Percentiles rank a stretch among this genome's conserved stretches.
phyloP scores from a whole-genome alignment of 1,140 invertebrate species.

The Holotrichia oblita region DNA sequence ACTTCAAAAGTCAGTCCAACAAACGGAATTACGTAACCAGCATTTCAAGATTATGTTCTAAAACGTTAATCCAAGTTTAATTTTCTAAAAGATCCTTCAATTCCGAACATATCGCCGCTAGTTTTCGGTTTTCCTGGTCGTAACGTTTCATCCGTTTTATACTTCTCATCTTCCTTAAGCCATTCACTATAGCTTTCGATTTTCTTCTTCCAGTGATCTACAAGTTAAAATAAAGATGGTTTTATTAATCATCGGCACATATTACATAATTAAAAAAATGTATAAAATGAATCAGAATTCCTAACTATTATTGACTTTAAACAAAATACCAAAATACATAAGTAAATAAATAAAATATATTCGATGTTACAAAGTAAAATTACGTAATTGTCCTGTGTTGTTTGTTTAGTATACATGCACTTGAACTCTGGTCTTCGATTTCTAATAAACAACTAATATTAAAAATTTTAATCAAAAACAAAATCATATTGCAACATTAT shows the following conservation, averaged over 20 bases:
- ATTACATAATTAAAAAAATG: not conserved
- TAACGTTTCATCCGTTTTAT: conserved; percentile 66
- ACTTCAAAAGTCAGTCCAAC: not conserved
- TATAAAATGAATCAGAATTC: no score
- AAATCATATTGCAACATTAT: no score
- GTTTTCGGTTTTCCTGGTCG: conserved; percentile 68
- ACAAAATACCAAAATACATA: no score
- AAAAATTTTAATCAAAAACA: no score
- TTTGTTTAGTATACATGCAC: no score
- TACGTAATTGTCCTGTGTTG: not conserved
- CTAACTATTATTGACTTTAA: not conserved
- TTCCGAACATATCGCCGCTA: conserved; percentile 63
- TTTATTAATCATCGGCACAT: not conserved
- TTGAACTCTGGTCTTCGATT: no score
- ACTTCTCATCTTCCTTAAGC: conserved; percentile 66
- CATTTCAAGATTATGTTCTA: not conserved
- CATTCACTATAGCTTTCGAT: conserved; percentile 65
- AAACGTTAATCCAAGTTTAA: conserved; percentile 47
- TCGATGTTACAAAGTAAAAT: not conserved
- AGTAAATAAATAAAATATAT: not conserved
- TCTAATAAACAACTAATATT: no score
- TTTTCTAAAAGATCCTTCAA: conserved; percentile 49
- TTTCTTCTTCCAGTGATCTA: conserved; percentile 66
- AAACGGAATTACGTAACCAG: not conserved
- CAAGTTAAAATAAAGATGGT: not conserved